Conservation (phyloP, 2,888 invertebrate genomes). For the Leptothorax acervorum region DNA sequence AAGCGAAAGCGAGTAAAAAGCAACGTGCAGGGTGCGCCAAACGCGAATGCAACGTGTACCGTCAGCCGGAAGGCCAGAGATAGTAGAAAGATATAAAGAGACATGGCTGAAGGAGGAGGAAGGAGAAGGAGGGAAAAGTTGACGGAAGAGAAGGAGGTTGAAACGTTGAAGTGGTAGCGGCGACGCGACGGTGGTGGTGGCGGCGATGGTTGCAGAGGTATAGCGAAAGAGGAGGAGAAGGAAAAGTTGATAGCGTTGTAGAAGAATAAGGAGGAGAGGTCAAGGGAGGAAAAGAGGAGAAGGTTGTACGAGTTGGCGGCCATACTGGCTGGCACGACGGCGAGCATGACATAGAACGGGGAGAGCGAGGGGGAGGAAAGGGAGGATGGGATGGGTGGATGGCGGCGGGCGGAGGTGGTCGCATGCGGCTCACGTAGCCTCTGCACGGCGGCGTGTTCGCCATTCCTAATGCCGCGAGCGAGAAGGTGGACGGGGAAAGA, state of each 20-base stretch:
- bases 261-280: conserved; percentile 69
- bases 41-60: conserved; percentile 60
- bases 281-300: conserved; percentile 81
- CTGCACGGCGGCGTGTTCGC: conserved; percentile 88
- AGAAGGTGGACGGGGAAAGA: conserved; percentile 77
- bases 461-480: conserved; percentile 87
- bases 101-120: conserved; percentile 48
- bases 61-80: conserved; percentile 72
- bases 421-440: conserved; percentile 88
- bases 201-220: conserved; percentile 30
- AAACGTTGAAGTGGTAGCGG: conserved; percentile 55
- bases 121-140: conserved; percentile 61
- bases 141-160: conserved; percentile 68
- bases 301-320: conserved; percentile 83
- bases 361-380: conserved; percentile 74
- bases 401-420: conserved; percentile 82
- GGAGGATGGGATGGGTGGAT: conserved; percentile 75
- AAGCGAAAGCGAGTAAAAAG: conserved; percentile 53
- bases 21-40: conserved; percentile 30
- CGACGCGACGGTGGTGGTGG: conserved; percentile 60
- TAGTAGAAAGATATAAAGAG: conserved; percentile 58
- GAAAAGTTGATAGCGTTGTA: conserved; percentile 65
- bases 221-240: conserved; percentile 63
- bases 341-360: conserved; percentile 79
- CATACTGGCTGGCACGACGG: conserved; percentile 82